phyloP scores from a whole-genome alignment of 2,888 invertebrate species.

The Chalcis sispes region DNA sequence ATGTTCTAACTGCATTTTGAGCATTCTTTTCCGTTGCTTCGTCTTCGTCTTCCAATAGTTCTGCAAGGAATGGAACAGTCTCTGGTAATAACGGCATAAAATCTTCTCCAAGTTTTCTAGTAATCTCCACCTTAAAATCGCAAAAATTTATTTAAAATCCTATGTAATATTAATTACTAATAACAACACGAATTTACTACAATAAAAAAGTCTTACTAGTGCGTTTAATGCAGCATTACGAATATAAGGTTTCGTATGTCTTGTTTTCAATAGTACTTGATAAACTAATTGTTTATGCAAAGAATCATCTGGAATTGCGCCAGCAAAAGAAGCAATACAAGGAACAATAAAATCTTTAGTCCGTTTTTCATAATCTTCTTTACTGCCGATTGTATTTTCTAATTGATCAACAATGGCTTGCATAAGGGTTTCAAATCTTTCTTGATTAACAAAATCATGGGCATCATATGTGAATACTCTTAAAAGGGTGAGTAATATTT shows the following conservation, averaged over 20 bases:
- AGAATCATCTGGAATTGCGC: slow-evolving; percentile 89
- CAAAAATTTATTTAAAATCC: slow-evolving; percentile 18
- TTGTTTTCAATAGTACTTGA: slow-evolving; percentile 91
- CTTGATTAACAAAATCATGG: slow-evolving; percentile 89
- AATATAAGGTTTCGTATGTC: slow-evolving; percentile 85
- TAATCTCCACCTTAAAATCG: slow-evolving; percentile 81
- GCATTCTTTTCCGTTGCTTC: slow-evolving; percentile 88
- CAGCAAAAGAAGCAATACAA: slow-evolving; percentile 89
- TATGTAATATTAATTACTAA: neutral
- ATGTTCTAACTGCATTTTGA: slow-evolving; percentile 87
- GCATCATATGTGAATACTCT: slow-evolving; percentile 89
- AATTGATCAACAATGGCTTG: slow-evolving; percentile 93
- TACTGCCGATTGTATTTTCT: slow-evolving; percentile 85
- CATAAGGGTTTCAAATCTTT: slow-evolving; percentile 89
- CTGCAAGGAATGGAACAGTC: slow-evolving; percentile 95
- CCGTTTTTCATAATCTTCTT: slow-evolving; percentile 80
- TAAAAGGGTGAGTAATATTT: slow-evolving; percentile 85
- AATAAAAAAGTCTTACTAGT: slow-evolving; percentile 64
- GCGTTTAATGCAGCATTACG: slow-evolving; percentile 72
- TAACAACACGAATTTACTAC: neutral
- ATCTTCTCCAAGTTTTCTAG: slow-evolving; percentile 90
- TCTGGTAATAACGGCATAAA: slow-evolving; percentile 93
- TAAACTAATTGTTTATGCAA: slow-evolving; percentile 94
- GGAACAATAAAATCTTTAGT: slow-evolving; percentile 82
- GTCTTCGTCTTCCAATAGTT: slow-evolving; percentile 93